A percentile compares a stretch with the other conserved stretches of the same genome.
These are phyloP conservation scores for Proterorhinus semilunaris DNA, from an alignment of 2,113 vertebrate genomes.

Conservation along the genomic window DNA sequence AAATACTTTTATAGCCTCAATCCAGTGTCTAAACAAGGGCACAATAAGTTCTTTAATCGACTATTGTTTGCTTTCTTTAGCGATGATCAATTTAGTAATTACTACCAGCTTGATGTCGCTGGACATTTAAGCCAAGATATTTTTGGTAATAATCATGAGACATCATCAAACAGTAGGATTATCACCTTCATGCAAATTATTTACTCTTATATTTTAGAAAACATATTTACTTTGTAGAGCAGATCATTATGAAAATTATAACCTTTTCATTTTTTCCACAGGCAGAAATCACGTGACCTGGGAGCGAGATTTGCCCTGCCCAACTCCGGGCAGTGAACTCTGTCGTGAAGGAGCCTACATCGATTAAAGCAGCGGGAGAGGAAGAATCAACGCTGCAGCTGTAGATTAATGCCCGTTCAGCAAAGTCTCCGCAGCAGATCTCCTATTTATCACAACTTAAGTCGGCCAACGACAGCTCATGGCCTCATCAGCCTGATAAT, in stretches of 20 bases:
- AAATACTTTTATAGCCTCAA: too few species aligned
- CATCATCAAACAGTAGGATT: too few species aligned
- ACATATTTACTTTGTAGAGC: too few species aligned
- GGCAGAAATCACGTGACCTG: not conserved
- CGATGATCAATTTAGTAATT: too few species aligned
- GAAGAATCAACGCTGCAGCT: conserved; percentile 12
- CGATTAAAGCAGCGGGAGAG: not conserved
- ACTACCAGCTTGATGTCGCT: too few species aligned
- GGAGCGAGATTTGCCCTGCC: not conserved
- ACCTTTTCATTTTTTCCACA: not conserved
- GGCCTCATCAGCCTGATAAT: conserved; percentile 50
- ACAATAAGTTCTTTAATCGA: too few species aligned
- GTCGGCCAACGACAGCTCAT: conserved; percentile 40
- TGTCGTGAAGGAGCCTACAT: conserved; percentile 17
- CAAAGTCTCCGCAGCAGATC: not conserved
- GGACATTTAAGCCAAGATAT: too few species aligned
- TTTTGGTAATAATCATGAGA: too few species aligned
- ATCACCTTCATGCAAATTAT: too few species aligned
- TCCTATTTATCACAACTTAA: conserved; percentile 43
- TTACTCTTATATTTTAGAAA: too few species aligned
- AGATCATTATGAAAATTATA: not conserved
- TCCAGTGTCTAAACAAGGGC: too few species aligned
- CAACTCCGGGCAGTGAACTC: conserved; percentile 2
- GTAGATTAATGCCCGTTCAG: conserved; percentile 29
- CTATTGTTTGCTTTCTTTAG: too few species aligned